A percentile compares a stretch with the other conserved stretches of the same genome.
These are phyloP conservation scores for Loxodonta africana DNA, from an alignment of 2,113 vertebrate species.

Conservation along the genomic window DNA sequence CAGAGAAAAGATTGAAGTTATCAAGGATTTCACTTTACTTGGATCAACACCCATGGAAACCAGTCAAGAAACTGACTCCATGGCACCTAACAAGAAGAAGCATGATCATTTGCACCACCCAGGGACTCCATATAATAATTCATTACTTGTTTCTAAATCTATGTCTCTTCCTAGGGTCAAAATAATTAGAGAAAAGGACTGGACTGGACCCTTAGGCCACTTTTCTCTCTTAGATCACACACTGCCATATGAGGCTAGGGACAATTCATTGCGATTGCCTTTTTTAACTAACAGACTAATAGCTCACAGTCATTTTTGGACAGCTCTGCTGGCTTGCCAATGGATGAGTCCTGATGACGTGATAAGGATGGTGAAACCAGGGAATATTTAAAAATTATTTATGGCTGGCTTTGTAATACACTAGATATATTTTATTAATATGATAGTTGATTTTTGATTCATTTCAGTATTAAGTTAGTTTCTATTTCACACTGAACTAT, in stretches of 20 bases:
- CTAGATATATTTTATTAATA: background rate
- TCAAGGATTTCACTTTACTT: too few species aligned
- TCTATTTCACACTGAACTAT: background rate
- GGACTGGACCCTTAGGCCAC: too few species aligned
- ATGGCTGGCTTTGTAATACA: slow-evolving; percentile 10
- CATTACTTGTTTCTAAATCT: background rate
- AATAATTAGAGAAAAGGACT: background rate
- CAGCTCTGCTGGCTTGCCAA: background rate
- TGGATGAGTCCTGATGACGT: background rate
- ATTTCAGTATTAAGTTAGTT: slow-evolving; percentile 46
- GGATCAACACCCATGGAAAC: too few species aligned
- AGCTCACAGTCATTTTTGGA: background rate
- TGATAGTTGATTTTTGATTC: background rate
- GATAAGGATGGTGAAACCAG: background rate
- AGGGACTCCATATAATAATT: too few species aligned
- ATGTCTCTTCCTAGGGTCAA: background rate
- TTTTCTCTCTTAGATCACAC: background rate
- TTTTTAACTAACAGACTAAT: background rate
- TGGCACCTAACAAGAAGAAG: too few species aligned
- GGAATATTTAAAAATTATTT: background rate
- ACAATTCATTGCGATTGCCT: background rate
- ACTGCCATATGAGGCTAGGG: background rate
- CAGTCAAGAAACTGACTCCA: too few species aligned
- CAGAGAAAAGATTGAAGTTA: too few species aligned
- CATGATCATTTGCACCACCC: too few species aligned